phyloP scores from a whole-genome alignment of 2,888 invertebrate genomes.

The Trichacis sp. region DNA sequence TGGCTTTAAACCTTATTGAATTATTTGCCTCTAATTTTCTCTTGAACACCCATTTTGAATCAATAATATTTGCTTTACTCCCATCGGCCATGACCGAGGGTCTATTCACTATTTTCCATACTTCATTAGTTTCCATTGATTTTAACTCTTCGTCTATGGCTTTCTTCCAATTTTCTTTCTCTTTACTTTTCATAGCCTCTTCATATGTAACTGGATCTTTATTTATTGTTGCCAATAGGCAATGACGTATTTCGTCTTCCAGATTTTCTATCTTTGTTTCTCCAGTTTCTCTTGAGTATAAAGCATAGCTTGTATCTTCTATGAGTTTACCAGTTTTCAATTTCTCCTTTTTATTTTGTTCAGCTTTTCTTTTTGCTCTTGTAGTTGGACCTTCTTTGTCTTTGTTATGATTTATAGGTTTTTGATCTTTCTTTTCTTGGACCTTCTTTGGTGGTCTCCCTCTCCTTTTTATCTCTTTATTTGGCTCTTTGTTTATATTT shows the following conservation, averaged over 20 bases:
- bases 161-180: slow-evolving; percentile 19
- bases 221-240: slow-evolving; percentile 10
- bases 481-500: too few relatives aligned
- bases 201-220: slow-evolving; percentile 20
- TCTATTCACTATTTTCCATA: slow-evolving; percentile 23
- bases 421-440: too few relatives aligned
- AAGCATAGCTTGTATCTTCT: too few relatives aligned
- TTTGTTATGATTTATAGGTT: too few relatives aligned
- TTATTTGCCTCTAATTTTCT: slow-evolving; percentile 25
- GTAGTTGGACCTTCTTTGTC: too few relatives aligned
- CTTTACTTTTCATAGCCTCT: slow-evolving; percentile 20
- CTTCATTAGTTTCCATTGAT: slow-evolving; percentile 32
- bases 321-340: too few relatives aligned
- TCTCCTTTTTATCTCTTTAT: too few relatives aligned
- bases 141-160: slow-evolving; percentile 28
- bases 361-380: too few relatives aligned
- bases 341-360: too few relatives aligned
- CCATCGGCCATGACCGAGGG: slow-evolving; percentile 12
- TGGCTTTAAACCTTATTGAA: slow-evolving; percentile 18
- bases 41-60: slow-evolving; percentile 42
- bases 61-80: slow-evolving; percentile 29
- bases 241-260: slow-evolving; percentile 14
- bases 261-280: too few relatives aligned
- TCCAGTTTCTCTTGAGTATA: too few relatives aligned
- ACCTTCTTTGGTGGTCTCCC: too few relatives aligned